phyloP scores from a whole-genome alignment of 2,797 vertebrate genomes.

The Molossus alvarezi region DNA sequence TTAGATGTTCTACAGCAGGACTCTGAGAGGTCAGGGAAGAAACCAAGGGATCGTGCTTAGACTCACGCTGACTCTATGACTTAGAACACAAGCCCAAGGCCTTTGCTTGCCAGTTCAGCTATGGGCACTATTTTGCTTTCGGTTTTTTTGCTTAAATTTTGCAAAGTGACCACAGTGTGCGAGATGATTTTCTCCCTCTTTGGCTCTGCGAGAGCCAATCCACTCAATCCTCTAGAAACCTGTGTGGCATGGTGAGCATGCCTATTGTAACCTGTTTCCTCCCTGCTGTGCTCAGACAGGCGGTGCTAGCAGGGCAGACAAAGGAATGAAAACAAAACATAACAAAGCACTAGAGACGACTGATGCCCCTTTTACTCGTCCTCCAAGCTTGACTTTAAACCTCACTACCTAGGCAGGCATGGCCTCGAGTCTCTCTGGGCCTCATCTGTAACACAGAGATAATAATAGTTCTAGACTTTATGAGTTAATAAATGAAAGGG shows the following conservation, averaged over 20 bases:
- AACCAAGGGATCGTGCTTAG: neutral
- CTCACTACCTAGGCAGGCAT: neutral
- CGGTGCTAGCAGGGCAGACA: neutral
- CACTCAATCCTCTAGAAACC: neutral
- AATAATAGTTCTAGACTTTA: neutral
- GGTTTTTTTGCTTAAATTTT: constrained; percentile 24
- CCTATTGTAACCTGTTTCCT: neutral
- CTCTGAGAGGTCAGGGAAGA: neutral
- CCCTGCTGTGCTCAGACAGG: neutral
- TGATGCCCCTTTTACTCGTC: neutral
- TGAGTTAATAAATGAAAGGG: neutral
- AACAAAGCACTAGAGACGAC: neutral
- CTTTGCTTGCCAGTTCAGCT: neutral
- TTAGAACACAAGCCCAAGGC: neutral
- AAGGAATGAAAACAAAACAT: neutral
- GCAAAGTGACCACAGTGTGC: neutral
- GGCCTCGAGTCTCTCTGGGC: neutral
- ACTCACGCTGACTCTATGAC: neutral
- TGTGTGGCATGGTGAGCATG: neutral
- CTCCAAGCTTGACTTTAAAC: neutral
- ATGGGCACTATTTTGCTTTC: neutral
- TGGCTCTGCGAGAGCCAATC: neutral
- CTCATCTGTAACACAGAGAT: neutral
- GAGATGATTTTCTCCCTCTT: constrained; percentile 23
- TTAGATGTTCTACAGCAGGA: neutral